Evolutionary conservation across 2,888 invertebrate genomes (phyloP).

Genomic region (Zaprionus obscuricornis): DNA sequence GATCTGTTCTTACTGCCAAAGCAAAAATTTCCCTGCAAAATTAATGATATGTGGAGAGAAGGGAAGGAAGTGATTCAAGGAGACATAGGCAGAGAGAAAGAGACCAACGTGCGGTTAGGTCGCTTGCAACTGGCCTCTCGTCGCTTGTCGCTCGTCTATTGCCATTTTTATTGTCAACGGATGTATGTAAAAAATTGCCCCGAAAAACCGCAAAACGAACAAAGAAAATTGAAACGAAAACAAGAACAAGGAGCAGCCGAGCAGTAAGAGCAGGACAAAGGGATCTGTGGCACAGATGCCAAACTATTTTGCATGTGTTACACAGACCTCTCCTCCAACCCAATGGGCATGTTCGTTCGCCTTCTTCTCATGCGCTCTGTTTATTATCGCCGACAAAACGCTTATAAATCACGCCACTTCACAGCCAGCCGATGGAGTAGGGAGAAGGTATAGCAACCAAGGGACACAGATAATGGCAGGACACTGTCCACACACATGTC

Average conservation of each 20-base stretch:
- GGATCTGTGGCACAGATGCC: slow-evolving; percentile 43
- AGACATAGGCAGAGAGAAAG: slow-evolving; percentile 1
- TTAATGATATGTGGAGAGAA: slow-evolving; percentile 70
- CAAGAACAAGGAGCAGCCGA: no score
- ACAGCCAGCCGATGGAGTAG: slow-evolving; percentile 32
- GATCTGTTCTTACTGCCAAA: slow-evolving; percentile 35
- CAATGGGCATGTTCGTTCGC: slow-evolving; percentile 29
- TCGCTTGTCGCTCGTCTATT: no score
- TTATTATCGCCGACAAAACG: slow-evolving; percentile 70
- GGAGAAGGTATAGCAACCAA: neutral
- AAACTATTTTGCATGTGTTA: slow-evolving; percentile 65
- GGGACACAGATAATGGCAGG: slow-evolving; percentile 46
- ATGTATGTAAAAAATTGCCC: slow-evolving; percentile 59
- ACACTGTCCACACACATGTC: slow-evolving; percentile 55
- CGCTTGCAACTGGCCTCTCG: slow-evolving; percentile 41
- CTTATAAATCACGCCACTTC: slow-evolving; percentile 74
- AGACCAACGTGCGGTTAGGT: slow-evolving; percentile 44
- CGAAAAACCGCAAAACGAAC: slow-evolving; percentile 59
- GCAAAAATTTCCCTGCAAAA: slow-evolving; percentile 59
- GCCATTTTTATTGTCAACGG: slow-evolving; percentile 72
- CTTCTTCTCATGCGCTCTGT: slow-evolving; percentile 34
- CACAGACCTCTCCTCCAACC: slow-evolving; percentile 2
- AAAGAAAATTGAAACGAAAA: slow-evolving; percentile 68
- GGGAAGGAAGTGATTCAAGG: no score
- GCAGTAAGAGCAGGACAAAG: no score